Base-by-base conservation (phyloP, 2,797 vertebrate species). In the Brachyrhaphis roseni region DNA sequence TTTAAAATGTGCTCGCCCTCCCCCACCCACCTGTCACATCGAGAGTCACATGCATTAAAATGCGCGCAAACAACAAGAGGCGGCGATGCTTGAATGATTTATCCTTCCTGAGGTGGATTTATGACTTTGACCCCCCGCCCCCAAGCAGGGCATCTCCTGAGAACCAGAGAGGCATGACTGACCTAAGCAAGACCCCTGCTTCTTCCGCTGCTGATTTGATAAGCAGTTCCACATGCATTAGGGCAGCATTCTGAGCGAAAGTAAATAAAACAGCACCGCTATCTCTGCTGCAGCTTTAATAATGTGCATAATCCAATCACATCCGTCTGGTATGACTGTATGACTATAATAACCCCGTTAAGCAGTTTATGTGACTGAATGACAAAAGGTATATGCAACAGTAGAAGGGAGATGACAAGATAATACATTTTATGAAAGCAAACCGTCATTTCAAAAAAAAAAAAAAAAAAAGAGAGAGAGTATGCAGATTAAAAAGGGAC, bases 401-500 rank as follows among this genome's bases (percentile, higher is more conserved):
- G 16, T 46, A 46, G 43, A 46, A 31, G 41, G 68, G 16, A 71
- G 12, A 4, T 8, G 68, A 71, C 5, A 8, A 71, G 16, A 45
- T 45, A 45, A 13, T 39, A 26, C 15, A 8, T 53, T 10, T 26
- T 26, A 53, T 53, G 10, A 16, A n/a, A 43, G 23, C 8, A 43
- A n/a, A 71, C 5, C 2, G 20, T 47, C 28, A 5, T 31, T 73
- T 18, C 34, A 34, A 28, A 18, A 46, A 47, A 20, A 26, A 34
- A 1, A 41, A 80, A 31, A 15, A 82, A 72, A 8, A 73, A 45
- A 53, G 59, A 51, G 6, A 53, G 2, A 53, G 16, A 15, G 13
- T n/a, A 12, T 28, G 68, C 68, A 71, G 68, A 45, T 71, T 28
- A 16, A 46, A 46, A 43, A 55, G 78, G 53, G 85, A 93, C 96